Base-by-base conservation (phyloP, 2,888 invertebrate species). In the Eulithis testata region DNA sequence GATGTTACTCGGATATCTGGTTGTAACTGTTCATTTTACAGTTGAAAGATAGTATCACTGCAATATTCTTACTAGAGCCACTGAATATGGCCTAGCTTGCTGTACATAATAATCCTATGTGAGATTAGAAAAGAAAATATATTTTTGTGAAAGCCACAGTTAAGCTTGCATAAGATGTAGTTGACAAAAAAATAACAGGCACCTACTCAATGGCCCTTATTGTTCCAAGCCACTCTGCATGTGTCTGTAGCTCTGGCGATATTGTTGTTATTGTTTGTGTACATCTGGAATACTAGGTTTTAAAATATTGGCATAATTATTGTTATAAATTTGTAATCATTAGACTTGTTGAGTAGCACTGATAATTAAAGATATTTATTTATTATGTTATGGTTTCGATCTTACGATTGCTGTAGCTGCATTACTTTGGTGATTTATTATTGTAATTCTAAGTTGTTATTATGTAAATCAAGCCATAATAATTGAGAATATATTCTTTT, bases 381-480 rank as follows among this genome's bases (percentile, higher is more conserved):
- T 91, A 90, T 88, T 90, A 76, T 84, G 85, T 90, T 89, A 86
- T 86, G 76, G 86, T 86, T 90, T 89, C 80, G 82, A 85, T 81
- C 80, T 81, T 87, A 84, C 76, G 83, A 88, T 89, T 83, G 84
- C 89, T 89, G 89, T 91, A 91, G 91, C 85, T 87, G 86, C 89
- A 89, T 91, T 89, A 88, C 84, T 89, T 87, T 87, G 88, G 88
- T 91, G 91, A 91, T 90, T 88, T 88, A 90, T 91, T 90, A 87
- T 21, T 86, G 86, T 92, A 90, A 90, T 92, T 89, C 86, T 93
- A 92, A 92, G 91, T 93, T 92, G 92, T 92, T 92, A 90, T 89
- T 90, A 87, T 92, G 90, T 92, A 92, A 92, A 91, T 91, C 89
- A 91, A 92, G 93, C 93, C 92, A 93, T 93, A 92, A 93, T 91